Base-by-base conservation (phyloP, 2,797 vertebrate genomes). In the Garrulus glandarius region DNA sequence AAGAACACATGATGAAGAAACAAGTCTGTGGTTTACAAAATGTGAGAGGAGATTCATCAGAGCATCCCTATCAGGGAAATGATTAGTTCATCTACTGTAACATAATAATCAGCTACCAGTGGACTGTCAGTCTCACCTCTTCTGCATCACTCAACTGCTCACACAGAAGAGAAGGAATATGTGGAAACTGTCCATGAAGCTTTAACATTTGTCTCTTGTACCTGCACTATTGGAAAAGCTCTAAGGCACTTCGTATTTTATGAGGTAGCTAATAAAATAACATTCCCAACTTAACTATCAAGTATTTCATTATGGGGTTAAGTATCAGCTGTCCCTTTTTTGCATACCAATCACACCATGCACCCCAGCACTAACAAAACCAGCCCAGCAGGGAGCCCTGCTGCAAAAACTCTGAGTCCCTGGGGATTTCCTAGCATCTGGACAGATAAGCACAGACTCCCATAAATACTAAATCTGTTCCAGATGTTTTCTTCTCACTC, bases 401-500 rank as follows among this genome's bases (percentile, higher is more conserved):
- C 30, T 74, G n/a, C 37, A 72, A 34, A 80, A 95, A 49, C 17
- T 50, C 20, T 2, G 20, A 71, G 19, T 23, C 83, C n/a, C 59
- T n/a, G 13, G 27, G 61, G 69, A 69, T 65, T 61, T 86, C 76
- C 37, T 37, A 56, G 63, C 39, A 89, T 69, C 69, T 84, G 65
- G 43, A 91, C 30, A 68, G 47, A 77, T 19, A 61, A 81, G 37
- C 6, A 11, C 26, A 80, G 63, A 84, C 80, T 96, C 49, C 21
- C 77, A 87, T 34, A 86, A 83, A 81, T 12, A 89, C 23, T 43
- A 89, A 85, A 88, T 56, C 34, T 76, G 41, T 90, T 92, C 47
- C 69, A 94, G 90, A 92, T 81, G 72, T 87, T 92, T 91, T 92
- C 44, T 88, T 92, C 63, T 86, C 83, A 92, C 82, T 92, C 81